Evolutionary conservation across 2,888 invertebrate genomes (phyloP).

Genomic region (Morpho helenor): DNA sequence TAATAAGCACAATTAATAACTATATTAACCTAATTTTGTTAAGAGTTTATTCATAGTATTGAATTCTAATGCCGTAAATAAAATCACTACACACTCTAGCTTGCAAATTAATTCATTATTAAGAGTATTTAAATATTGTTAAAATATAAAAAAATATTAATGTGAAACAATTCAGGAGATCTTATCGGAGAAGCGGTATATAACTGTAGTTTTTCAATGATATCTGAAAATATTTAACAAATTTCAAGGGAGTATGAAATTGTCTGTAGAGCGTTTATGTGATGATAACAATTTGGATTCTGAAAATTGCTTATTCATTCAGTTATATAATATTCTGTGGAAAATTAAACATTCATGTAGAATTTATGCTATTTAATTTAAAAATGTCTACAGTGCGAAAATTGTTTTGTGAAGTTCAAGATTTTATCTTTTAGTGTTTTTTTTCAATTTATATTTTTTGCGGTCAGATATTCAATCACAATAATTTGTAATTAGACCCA

Average conservation of each 20-base stretch:
- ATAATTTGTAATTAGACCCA: slow-evolving; percentile 26
- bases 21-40: slow-evolving; percentile 11
- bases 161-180: not conserved
- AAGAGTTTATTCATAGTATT: slow-evolving; percentile 7
- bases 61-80: not conserved
- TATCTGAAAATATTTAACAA: slow-evolving; percentile 1
- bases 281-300: slow-evolving; percentile 3
- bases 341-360: not conserved
- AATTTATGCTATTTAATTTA: not conserved
- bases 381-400: not conserved
- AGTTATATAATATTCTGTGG: not conserved
- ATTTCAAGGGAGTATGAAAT: slow-evolving; percentile 4
- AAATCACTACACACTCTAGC: slow-evolving; percentile 7
- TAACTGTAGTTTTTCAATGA: not conserved
- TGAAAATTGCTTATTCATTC: not conserved
- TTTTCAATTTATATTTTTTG: slow-evolving; percentile 14
- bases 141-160: slow-evolving; percentile 7
- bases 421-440: slow-evolving; percentile 8
- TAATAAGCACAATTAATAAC: slow-evolving; percentile 10
- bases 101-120: slow-evolving; percentile 7
- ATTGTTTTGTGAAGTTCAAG: slow-evolving; percentile 26
- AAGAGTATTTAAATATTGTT: slow-evolving; percentile 7
- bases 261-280: slow-evolving; percentile 5
- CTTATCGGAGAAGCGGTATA: not conserved
- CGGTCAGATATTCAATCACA: slow-evolving; percentile 21